phyloP scores from a whole-genome alignment of 2,113 vertebrate genomes.

The Oenanthe melanoleuca region DNA sequence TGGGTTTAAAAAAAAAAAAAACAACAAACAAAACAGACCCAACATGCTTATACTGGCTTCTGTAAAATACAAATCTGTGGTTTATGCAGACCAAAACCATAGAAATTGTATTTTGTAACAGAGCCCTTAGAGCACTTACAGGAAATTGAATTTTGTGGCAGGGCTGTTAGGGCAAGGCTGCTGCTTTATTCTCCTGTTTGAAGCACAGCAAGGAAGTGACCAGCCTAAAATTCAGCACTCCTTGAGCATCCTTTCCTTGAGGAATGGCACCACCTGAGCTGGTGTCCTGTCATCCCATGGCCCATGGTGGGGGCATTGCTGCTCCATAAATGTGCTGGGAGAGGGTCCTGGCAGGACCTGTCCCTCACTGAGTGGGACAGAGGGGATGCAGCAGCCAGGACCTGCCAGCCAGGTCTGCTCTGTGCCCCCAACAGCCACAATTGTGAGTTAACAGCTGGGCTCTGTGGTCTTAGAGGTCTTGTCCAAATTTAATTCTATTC shows the following conservation, averaged over 20 bases:
- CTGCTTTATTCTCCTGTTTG: neutral
- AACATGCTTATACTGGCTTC: neutral
- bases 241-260: neutral
- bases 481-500: neutral
- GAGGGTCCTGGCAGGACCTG: neutral
- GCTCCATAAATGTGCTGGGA: rapidly evolving
- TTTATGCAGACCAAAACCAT: neutral
- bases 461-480: rapidly evolving
- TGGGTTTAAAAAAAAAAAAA: too few species aligned
- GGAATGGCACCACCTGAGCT: neutral
- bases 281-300: neutral
- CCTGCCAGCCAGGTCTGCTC: neutral
- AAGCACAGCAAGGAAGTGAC: neutral
- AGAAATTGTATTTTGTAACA: neutral
- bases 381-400: neutral
- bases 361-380: neutral
- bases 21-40: neutral
- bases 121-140: neutral
- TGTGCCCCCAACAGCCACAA: neutral
- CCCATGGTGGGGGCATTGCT: rapidly evolving
- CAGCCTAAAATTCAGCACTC: neutral
- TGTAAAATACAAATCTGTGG: neutral
- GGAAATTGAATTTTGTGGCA: neutral
- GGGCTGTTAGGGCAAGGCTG: neutral
- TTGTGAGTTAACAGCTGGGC: neutral